phyloP scores from a whole-genome alignment of 2,888 invertebrate species.

The Eupithecia subfuscata region DNA sequence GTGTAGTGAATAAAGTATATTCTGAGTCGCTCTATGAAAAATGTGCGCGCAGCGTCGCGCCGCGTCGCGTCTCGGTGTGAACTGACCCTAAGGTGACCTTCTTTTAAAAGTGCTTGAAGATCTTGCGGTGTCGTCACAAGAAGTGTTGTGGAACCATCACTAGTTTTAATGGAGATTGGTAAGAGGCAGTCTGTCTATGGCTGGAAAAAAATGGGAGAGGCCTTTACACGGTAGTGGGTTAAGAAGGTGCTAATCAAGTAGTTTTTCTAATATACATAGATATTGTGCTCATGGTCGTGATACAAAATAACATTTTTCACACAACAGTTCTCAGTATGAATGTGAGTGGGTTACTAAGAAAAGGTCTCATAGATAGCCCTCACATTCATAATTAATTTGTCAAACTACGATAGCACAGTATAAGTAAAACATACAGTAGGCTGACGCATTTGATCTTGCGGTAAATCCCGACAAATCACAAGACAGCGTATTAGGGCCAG shows the following conservation, averaged over 20 bases:
- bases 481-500: no score
- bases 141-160: background rate
- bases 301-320: background rate
- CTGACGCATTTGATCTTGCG: no score
- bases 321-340: background rate
- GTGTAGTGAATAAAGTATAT: no score
- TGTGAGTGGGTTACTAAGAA: background rate
- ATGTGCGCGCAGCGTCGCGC: no score
- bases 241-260: background rate
- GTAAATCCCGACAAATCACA: no score
- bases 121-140: background rate
- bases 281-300: no score
- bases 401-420: no score
- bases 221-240: background rate
- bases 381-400: background rate
- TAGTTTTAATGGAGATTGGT: slow-evolving; percentile 1
- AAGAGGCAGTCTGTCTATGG: background rate
- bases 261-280: background rate
- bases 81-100: no score
- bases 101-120: background rate
- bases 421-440: no score
- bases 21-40: no score
- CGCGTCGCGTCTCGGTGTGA: no score
- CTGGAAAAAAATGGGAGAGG: background rate
- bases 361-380: background rate